Conservation (phyloP, 2,113 vertebrate genomes). For the Microtus ochrogaster region DNA sequence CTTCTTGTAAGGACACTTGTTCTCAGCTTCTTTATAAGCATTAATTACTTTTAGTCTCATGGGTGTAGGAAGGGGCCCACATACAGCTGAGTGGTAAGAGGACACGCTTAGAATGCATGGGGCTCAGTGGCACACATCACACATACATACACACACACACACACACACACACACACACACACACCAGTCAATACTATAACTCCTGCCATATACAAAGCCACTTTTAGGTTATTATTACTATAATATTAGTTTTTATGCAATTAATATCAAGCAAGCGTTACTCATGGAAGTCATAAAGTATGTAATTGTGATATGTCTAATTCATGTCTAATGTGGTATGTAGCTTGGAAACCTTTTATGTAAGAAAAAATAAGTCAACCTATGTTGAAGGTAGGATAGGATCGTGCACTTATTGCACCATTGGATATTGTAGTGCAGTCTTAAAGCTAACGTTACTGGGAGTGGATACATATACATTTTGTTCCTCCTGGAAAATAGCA, state of each 20-base stretch:
- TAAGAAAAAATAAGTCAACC: not conserved
- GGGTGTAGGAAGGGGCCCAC: too few species aligned
- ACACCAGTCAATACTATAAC: not conserved
- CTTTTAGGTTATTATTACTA: conserved; percentile 7
- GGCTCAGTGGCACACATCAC: not conserved
- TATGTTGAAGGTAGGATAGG: not conserved
- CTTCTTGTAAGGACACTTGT: conserved; percentile 26
- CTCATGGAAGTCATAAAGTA: not conserved
- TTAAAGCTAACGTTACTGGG: not conserved
- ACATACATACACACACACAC: not conserved
- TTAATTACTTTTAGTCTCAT: conserved; percentile 7
- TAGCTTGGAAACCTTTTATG: conserved; percentile 34
- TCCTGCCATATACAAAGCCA: not conserved
- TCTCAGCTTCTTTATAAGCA: not conserved
- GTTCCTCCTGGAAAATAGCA: conserved; percentile 8
- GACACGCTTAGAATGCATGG: not conserved
- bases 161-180: not conserved
- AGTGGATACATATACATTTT: not conserved
- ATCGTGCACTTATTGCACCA: not conserved
- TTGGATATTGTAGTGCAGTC: not conserved
- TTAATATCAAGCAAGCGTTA: conserved; percentile 50
- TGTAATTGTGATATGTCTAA: conserved; percentile 37
- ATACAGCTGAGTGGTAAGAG: not conserved
- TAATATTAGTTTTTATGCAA: not conserved
- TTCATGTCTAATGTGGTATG: conserved; percentile 34